A percentile compares a stretch with the other conserved stretches of the same genome.
phyloP scores from a whole-genome alignment of 2,888 invertebrate genomes.

The Diadromus collaris region DNA sequence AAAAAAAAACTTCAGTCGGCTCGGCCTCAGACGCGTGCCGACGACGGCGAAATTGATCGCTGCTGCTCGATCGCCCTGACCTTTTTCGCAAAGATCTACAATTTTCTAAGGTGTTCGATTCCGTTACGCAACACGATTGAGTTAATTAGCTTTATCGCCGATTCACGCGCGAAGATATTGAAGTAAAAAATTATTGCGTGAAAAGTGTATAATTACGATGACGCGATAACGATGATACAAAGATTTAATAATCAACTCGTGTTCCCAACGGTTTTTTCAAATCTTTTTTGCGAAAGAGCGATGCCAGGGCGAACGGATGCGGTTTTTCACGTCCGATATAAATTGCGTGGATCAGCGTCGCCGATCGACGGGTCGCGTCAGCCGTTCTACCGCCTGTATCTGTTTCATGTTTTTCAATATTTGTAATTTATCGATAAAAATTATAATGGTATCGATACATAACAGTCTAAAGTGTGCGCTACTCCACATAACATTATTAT shows the following conservation, averaged over 20 bases:
- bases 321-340: conserved; percentile 41
- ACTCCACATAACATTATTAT: conserved; percentile 79
- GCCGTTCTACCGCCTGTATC: conserved; percentile 74
- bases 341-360: conserved; percentile 50
- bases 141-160: neutral
- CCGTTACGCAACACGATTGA: neutral
- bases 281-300: conserved; percentile 30
- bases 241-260: conserved; percentile 2
- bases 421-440: conserved; percentile 80
- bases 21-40: conserved; percentile 62
- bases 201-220: conserved; percentile 14
- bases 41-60: conserved; percentile 56
- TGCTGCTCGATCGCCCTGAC: conserved; percentile 22
- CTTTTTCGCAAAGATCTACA: conserved; percentile 42
- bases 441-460: conserved; percentile 79
- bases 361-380: conserved; percentile 53
- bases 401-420: conserved; percentile 80
- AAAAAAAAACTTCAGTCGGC: conserved; percentile 69
- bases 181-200: conserved; percentile 24
- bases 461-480: conserved; percentile 80
- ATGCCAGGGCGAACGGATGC: conserved; percentile 13
- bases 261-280: conserved; percentile 32
- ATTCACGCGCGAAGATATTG: conserved; percentile 3
- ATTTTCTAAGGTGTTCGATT: neutral
- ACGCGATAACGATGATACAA: conserved; percentile 12